A percentile compares a stretch with the other conserved stretches of the same genome.
Evolutionary conservation across 1,140 invertebrate species (phyloP).

Genomic region (Drosophila leontia): DNA sequence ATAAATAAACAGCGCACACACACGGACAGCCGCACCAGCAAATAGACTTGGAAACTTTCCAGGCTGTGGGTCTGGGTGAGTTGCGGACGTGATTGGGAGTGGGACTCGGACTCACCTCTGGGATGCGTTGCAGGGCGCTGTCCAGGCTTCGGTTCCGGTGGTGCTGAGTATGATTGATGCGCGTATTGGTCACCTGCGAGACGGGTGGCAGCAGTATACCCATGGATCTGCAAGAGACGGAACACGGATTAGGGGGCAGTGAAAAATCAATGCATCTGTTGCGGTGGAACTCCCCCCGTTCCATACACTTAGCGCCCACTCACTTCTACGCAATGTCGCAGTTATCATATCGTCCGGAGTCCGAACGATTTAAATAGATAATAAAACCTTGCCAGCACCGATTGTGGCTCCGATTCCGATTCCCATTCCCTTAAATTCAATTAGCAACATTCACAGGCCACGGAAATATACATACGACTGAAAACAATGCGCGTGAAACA

Average conservation of each 20-base stretch:
- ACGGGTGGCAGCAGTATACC: constrained; percentile 91
- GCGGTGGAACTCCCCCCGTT: constrained; percentile 1
- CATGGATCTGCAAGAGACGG: constrained; percentile 88
- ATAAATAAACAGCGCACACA: constrained; percentile 53
- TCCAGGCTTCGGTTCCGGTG: constrained; percentile 95
- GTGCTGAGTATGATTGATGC: constrained; percentile 88
- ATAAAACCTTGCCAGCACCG: constrained; percentile 13
- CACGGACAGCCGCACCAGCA: not conserved
- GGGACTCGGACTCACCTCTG: constrained; percentile 87
- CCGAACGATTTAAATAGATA: constrained; percentile 1
- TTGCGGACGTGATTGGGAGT: constrained; percentile 8
- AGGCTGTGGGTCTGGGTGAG: constrained; percentile 25
- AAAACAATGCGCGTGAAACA: constrained; percentile 53
- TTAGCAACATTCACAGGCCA: constrained; percentile 45
- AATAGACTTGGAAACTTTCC: constrained; percentile 53
- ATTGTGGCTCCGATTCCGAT: constrained; percentile 8
- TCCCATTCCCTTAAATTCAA: constrained; percentile 58
- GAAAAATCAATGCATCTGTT: constrained; percentile 63
- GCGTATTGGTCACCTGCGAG: constrained; percentile 86
- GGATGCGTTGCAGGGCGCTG: constrained; percentile 93
- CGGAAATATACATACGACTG: constrained; percentile 29
- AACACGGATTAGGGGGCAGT: not conserved
- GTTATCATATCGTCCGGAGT: constrained; percentile 27
- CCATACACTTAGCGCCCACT: constrained; percentile 2
- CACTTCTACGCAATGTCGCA: constrained; percentile 33